These are phyloP conservation scores for Acanthosepion lycidas DNA, from an alignment of 2,888 invertebrate species.

Conservation along the genomic window DNA sequence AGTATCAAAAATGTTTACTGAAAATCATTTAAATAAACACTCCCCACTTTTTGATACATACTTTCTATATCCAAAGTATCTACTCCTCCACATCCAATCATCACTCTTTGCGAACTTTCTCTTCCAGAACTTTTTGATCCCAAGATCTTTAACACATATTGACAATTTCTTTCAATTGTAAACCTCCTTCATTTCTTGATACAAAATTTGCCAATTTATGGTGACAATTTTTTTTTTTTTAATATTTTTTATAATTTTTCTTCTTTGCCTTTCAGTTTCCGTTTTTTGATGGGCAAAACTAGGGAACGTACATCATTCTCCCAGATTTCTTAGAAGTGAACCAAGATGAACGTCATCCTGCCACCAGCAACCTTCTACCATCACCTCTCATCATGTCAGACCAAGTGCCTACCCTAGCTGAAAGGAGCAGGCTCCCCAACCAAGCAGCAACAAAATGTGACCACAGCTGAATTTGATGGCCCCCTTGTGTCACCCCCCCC, in stretches of 20 bases:
- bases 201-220: background rate
- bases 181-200: background rate
- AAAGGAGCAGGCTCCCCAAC: background rate
- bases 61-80: too few species aligned
- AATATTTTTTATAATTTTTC: background rate
- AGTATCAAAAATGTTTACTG: too few species aligned
- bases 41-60: too few species aligned
- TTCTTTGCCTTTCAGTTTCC: slow-evolving; percentile 38
- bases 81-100: too few species aligned
- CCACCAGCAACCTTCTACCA: slow-evolving; percentile 5
- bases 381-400: background rate
- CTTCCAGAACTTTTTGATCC: too few species aligned
- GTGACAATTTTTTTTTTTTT: background rate
- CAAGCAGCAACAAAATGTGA: background rate
- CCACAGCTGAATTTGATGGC: background rate
- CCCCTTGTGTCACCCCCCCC: background rate
- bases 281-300: slow-evolving; percentile 42
- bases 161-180: background rate
- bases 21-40: too few species aligned
- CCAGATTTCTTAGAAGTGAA: background rate
- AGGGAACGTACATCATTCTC: background rate
- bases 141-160: too few species aligned
- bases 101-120: too few species aligned
- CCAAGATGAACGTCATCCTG: background rate
- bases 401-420: background rate